Evolutionary conservation across 2,797 vertebrate genomes (phyloP), one percentile per base, ranked within the genome.

Genomic region (Rhinatrema bivittatum): DNA sequence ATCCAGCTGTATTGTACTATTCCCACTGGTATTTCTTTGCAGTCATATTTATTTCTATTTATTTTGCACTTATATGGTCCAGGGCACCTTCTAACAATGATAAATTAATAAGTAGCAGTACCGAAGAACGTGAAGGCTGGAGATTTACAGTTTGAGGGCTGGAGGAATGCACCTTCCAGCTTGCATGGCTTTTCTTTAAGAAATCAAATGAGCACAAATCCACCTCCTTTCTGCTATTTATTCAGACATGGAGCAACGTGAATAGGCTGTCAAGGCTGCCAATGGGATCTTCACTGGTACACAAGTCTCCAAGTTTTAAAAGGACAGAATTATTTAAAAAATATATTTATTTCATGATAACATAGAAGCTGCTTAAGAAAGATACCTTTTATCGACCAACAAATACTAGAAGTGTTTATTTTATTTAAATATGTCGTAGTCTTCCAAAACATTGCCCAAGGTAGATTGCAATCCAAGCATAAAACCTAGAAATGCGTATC

Each of bases 181-280:
- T 40, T 58, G 52, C 41, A 65, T 46, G 57, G 44, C 38, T 50
- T 54, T n/a, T 36, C 25, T 44, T 50, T 65, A n/a, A 38, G 39
- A 36, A 41, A 45, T 45, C 33, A 36, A 0, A 0, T 39, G 39
- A 59, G 39, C 41, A 23, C 32, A 44, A 36, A 42, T 53, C 52
- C 20, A 6, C 33, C 57, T 22, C 3, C 9, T 32, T 39, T 36
- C 42, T 54, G 29, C 59, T 56, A 34, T 48, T 50, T 32, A 19
- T 34, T 43, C 27, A 57, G 52, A 46, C 57, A 36, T 56, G 50
- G 52, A 56, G 8, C 37, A 53, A n/a, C n/a, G n/a, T n/a, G 18
- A 34, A 25, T 39, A 44, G 41, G 28, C 38, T 36, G 41, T 42
- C 42, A 39, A 48, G 45, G 51, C 26, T 61, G 43, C 45, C 61